phyloP scores from a whole-genome alignment of 2,888 invertebrate genomes.

The Cephus pygmeus region DNA sequence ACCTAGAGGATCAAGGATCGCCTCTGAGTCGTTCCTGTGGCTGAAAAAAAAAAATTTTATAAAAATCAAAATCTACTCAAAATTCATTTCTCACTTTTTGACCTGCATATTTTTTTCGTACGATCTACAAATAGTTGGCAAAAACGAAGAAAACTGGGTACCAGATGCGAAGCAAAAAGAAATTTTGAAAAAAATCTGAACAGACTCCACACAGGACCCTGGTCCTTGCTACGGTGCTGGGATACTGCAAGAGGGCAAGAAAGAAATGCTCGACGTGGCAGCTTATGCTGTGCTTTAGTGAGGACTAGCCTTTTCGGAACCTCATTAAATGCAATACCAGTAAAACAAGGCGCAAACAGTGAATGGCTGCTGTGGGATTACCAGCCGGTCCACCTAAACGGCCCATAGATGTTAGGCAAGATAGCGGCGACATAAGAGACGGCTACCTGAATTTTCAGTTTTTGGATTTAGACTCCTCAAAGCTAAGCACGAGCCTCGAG shows the following conservation, averaged over 20 bases:
- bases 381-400: conserved; percentile 7
- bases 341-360: conserved; percentile 59
- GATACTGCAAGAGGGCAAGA: conserved; percentile 6
- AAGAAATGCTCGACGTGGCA: conserved; percentile 5
- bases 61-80: background rate
- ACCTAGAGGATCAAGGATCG: background rate
- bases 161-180: background rate
- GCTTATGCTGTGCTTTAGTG: conserved; percentile 14
- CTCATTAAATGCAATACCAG: conserved; percentile 60
- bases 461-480: conserved; percentile 38
- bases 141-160: background rate
- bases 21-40: background rate
- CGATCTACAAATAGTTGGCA: background rate
- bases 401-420: conserved; percentile 43
- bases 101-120: background rate
- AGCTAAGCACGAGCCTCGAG: conserved; percentile 33
- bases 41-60: background rate
- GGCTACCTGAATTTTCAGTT: conserved; percentile 46
- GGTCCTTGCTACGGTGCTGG: background rate
- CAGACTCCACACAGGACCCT: background rate
- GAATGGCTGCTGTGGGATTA: conserved; percentile 35
- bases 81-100: background rate
- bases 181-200: background rate
- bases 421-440: conserved; percentile 53
- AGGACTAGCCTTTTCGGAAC: conserved; percentile 29